Percentiles rank a stretch among this genome's conserved stretches.
These are phyloP conservation scores for Calyptommatus sinebrachiatus DNA, from an alignment of 2,113 vertebrate species.

Conservation along the genomic window DNA sequence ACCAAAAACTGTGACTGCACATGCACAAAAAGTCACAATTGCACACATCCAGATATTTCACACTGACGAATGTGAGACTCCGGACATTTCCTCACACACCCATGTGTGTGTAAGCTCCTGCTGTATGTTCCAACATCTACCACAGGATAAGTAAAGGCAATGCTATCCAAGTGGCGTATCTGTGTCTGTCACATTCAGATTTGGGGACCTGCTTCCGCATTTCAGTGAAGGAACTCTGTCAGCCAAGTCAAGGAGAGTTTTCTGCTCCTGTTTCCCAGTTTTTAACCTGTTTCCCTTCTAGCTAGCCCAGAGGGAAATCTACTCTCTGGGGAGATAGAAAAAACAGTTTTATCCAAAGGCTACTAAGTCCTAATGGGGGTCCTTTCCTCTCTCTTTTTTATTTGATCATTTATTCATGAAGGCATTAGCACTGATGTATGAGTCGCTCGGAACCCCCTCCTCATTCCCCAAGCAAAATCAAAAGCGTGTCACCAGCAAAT, in stretches of 20 bases:
- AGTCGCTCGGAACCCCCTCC: conserved; percentile 14
- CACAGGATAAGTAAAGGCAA: too few species aligned
- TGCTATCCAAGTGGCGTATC: too few species aligned
- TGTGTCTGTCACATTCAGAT: not conserved
- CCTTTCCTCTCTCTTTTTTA: not conserved
- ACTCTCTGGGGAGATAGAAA: not conserved
- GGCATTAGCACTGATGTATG: conserved; percentile 14
- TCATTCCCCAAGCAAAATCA: conserved; percentile 26
- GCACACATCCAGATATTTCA: too few species aligned
- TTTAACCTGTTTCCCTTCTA: not conserved
- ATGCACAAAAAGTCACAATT: too few species aligned
- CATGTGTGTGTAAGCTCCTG: too few species aligned
- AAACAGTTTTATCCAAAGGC: conserved; percentile 13
- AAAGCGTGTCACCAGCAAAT: conserved; percentile 9
- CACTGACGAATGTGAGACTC: too few species aligned
- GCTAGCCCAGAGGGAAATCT: not conserved
- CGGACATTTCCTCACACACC: too few species aligned
- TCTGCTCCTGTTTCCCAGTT: not conserved
- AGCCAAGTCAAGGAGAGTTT: not conserved
- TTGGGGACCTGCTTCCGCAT: not conserved
- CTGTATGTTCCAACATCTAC: too few species aligned
- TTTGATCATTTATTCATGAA: conserved; percentile 35
- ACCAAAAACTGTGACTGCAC: too few species aligned
- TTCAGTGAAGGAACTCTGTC: not conserved
- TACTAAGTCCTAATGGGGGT: conserved; percentile 13